Percentiles rank a stretch among this genome's conserved stretches.
Conservation (phyloP, 2,797 vertebrate genomes). For the Dicrostonyx torquatus region DNA sequence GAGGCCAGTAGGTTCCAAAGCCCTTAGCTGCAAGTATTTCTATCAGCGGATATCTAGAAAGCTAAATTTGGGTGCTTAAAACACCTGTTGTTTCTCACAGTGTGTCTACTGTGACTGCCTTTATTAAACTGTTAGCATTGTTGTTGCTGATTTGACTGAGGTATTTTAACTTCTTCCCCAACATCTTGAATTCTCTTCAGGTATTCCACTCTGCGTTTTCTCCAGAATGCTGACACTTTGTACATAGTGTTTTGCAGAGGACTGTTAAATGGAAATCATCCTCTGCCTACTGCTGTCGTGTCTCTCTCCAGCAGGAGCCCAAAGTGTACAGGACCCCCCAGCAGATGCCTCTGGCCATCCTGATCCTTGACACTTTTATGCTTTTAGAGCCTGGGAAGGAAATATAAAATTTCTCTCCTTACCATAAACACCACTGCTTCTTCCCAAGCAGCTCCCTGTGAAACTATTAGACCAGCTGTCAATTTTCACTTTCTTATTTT, state of each 20-base stretch:
- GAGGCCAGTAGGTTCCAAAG: neutral
- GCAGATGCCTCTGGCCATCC: neutral
- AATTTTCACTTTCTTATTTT: constrained; percentile 76
- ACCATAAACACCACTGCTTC: neutral
- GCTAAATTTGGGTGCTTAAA: neutral
- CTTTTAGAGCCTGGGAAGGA: constrained; percentile 87
- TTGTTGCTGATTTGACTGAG: neutral
- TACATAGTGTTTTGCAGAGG: constrained; percentile 58
- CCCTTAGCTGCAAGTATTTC: neutral
- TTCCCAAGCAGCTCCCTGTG: neutral
- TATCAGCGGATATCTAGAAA: neutral
- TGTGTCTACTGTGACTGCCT: neutral
- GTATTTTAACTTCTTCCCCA: constrained; percentile 45
- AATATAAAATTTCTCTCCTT: constrained; percentile 76
- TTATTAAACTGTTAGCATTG: neutral
- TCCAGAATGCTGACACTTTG: constrained; percentile 70
- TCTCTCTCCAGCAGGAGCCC: constrained; percentile 64
- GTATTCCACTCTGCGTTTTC: constrained; percentile 47
- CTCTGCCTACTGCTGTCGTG: neutral
- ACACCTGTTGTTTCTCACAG: neutral
- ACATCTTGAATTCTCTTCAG: neutral
- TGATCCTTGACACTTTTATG: constrained; percentile 82
- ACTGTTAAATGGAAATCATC: constrained; percentile 65
- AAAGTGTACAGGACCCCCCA: neutral
- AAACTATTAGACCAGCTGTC: constrained; percentile 27